These are phyloP conservation scores for Lasioglossum villosulum DNA, from an alignment of 2,888 invertebrate genomes.

Conservation along the genomic window DNA sequence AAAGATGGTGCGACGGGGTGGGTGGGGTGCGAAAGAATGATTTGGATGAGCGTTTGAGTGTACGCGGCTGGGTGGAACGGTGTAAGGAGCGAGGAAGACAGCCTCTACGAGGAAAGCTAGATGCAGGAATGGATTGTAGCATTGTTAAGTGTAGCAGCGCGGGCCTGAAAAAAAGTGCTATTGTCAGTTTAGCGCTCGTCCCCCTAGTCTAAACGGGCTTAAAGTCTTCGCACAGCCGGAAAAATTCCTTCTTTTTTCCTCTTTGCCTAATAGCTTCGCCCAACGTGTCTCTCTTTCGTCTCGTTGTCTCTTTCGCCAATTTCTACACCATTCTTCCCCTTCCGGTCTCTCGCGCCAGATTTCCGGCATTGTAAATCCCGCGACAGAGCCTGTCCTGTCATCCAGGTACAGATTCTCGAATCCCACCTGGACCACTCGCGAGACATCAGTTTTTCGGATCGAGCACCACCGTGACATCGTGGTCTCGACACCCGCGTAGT, in stretches of 20 bases:
- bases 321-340: constrained; percentile 42
- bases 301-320: constrained; percentile 41
- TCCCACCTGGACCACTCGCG: constrained; percentile 18
- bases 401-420: constrained; percentile 33
- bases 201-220: constrained; percentile 55
- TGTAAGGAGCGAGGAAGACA: constrained; percentile 34
- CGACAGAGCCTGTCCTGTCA: constrained; percentile 40
- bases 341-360: constrained; percentile 56
- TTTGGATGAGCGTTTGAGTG: constrained; percentile 55
- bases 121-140: constrained; percentile 70
- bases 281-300: constrained; percentile 22
- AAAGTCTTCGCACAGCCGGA: constrained; percentile 52
- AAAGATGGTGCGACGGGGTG: neutral
- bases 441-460: neutral
- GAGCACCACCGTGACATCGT: neutral
- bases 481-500: neutral
- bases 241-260: constrained; percentile 56
- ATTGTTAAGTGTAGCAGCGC: constrained; percentile 73
- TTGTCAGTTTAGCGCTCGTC: constrained; percentile 78
- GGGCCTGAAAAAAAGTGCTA: constrained; percentile 72
- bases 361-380: constrained; percentile 56
- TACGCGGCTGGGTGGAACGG: constrained; percentile 33
- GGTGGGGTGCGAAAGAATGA: constrained; percentile 53
- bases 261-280: constrained; percentile 49
- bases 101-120: constrained; percentile 38